Evolutionary conservation across 2,888 invertebrate species (phyloP), one percentile per base, ranked within the genome.

Genomic region (Sphaerophoria taeniata): DNA sequence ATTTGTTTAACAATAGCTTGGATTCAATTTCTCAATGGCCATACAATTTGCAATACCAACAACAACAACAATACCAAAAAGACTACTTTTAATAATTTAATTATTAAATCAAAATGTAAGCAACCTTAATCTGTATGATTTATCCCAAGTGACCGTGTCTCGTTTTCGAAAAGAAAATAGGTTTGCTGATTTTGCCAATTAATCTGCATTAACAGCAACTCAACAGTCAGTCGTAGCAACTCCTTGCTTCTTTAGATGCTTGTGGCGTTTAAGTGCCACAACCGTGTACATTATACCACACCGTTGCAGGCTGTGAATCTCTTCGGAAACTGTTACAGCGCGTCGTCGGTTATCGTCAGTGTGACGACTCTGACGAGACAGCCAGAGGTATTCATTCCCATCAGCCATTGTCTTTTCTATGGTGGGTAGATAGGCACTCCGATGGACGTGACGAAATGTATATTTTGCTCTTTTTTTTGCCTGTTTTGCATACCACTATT

Each of bases 361-460:
- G 5, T 39, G 53, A 33, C 24, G 56, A 45, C 24, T 39, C 6
- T 74, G 69, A 69, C 55, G 51, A 63, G 51, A 63, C 78, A 56
- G 43, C 63, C 16, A 63, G 53, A 55, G 45, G 51, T 49, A 47
- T 51, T 58, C 24, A 61, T 70, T 65, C 70, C 9, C 43, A 43
- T 9, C 43, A 36, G 2, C 76, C 43, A 76, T 76, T 72, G 81
- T 76, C 56, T 65, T 63, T n/a, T 65, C 6, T 16, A 34, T 16
- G 4, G 24, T 24, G 24, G 24, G 24, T 24, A 24, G 24, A 24
- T 24, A 24, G 24, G 24, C 53, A 53, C 56, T 51, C 65, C 71
- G 75, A 84, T 84, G 75, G 80, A 84, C 84, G 84, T 84, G 84
- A 75, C 67, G 84, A 84, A 84, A 84, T 75, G 80, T 45, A 51